These are phyloP conservation scores for Hydrotaea cyrtoneurina DNA, from an alignment of 2,888 invertebrate species.

Conservation along the genomic window DNA sequence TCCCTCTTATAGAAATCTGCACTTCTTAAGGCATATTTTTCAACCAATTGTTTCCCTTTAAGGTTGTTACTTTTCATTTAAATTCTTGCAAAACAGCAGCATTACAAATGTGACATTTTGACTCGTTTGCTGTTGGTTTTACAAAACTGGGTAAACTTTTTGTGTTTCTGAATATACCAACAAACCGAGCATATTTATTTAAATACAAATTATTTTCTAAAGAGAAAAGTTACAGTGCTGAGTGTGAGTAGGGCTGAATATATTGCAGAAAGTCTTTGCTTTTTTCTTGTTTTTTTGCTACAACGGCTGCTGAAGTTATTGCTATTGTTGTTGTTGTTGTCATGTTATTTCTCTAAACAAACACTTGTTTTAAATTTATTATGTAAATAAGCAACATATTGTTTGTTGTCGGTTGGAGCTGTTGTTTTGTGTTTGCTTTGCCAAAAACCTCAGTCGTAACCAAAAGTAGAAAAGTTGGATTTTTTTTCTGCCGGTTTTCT, in stretches of 20 bases:
- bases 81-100: too few relatives aligned
- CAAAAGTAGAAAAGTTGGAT: neutral
- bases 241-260: neutral
- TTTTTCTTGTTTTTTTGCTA: too few relatives aligned
- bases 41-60: too few relatives aligned
- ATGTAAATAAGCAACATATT: constrained; percentile 61
- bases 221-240: constrained; percentile 3
- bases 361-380: constrained; percentile 52
- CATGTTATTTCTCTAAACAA: neutral
- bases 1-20: too few relatives aligned
- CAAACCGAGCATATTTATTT: neutral
- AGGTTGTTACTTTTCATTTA: too few relatives aligned
- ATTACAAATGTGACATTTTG: neutral
- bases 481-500: neutral
- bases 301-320: neutral
- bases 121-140: neutral
- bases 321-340: neutral
- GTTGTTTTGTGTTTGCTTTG: neutral
- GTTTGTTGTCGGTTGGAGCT: neutral
- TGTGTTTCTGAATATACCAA: neutral
- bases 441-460: neutral
- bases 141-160: neutral
- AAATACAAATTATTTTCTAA: constrained; percentile 19
- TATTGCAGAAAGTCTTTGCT: neutral
- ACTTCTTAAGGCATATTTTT: too few relatives aligned